Evolutionary conservation across 2,888 invertebrate genomes (phyloP).

Genomic region (Caenorhabditis drosophilae): DNA sequence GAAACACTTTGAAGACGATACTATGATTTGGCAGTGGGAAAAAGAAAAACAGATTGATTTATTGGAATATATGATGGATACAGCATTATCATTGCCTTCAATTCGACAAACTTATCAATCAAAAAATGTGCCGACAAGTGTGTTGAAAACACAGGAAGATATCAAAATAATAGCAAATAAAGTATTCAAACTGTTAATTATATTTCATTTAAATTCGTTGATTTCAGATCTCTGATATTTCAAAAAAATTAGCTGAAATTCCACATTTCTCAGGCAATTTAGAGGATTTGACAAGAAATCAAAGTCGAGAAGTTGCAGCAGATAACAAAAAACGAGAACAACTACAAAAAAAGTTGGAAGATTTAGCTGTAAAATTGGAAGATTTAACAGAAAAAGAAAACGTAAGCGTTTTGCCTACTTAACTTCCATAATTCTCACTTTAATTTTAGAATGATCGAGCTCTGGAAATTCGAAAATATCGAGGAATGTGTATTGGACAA

Average conservation of each 20-base stretch:
- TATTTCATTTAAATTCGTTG: too few species aligned
- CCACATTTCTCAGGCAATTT: background rate
- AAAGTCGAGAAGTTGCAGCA: slow-evolving; percentile 8
- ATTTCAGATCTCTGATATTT: too few species aligned
- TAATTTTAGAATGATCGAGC: too few species aligned
- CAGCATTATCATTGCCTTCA: slow-evolving; percentile 6
- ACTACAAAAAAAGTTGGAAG: slow-evolving; percentile 11
- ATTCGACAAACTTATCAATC: too few species aligned
- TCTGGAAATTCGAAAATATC: slow-evolving; percentile 22
- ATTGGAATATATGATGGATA: slow-evolving; percentile 13
- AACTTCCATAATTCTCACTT: too few species aligned
- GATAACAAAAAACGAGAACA: slow-evolving; percentile 1
- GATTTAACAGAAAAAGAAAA: slow-evolving; percentile 13
- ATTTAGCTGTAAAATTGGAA: slow-evolving; percentile 13
- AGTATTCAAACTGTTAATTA: too few species aligned
- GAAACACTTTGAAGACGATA: slow-evolving; percentile 7
- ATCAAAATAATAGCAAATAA: too few species aligned
- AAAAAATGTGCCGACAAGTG: too few species aligned
- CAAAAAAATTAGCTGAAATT: background rate
- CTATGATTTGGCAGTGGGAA: too few species aligned
- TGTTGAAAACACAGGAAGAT: too few species aligned
- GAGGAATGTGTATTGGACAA: slow-evolving; percentile 33
- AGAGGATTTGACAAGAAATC: slow-evolving; percentile 12
- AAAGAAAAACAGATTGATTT: slow-evolving; percentile 7
- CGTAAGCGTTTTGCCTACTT: too few species aligned